Conservation (phyloP, 1,140 invertebrate species). For the Halesus radiatus region DNA sequence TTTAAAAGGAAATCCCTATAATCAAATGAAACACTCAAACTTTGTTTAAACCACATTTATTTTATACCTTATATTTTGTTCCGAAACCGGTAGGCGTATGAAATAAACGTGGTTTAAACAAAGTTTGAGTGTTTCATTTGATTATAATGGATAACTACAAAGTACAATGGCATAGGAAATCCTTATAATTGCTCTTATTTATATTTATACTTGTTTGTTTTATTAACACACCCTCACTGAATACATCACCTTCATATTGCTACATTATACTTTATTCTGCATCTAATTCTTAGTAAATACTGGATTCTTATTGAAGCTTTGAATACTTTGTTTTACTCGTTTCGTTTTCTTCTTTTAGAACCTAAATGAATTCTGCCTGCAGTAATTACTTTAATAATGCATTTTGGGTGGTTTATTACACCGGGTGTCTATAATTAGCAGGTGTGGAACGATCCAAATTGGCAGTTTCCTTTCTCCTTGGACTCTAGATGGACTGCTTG, state of each 20-base stretch:
- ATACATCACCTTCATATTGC: background rate
- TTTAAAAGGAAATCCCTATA: conserved; percentile 37
- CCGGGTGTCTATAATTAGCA: background rate
- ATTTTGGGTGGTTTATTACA: background rate
- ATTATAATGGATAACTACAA: too few relatives aligned
- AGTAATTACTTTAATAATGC: background rate
- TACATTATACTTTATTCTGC: background rate
- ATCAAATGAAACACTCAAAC: too few relatives aligned
- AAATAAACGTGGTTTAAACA: too few relatives aligned
- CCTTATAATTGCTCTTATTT: conserved; percentile 32
- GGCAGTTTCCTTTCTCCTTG: conserved; percentile 1
- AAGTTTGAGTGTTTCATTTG: too few relatives aligned
- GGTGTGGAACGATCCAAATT: conserved; percentile 13
- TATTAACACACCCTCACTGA: background rate
- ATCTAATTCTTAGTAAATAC: background rate
- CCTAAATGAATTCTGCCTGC: too few relatives aligned
- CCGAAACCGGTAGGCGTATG: too few relatives aligned
- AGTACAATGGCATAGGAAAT: too few relatives aligned
- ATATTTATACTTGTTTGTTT: conserved; percentile 7
- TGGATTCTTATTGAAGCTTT: background rate
- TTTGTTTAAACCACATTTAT: too few relatives aligned
- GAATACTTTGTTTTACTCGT: background rate
- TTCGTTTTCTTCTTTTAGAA: too few relatives aligned
- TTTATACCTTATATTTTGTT: too few relatives aligned
- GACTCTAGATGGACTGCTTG: too few relatives aligned